phyloP scores from a whole-genome alignment of 2,113 vertebrate genomes.

The Procavia capensis region DNA sequence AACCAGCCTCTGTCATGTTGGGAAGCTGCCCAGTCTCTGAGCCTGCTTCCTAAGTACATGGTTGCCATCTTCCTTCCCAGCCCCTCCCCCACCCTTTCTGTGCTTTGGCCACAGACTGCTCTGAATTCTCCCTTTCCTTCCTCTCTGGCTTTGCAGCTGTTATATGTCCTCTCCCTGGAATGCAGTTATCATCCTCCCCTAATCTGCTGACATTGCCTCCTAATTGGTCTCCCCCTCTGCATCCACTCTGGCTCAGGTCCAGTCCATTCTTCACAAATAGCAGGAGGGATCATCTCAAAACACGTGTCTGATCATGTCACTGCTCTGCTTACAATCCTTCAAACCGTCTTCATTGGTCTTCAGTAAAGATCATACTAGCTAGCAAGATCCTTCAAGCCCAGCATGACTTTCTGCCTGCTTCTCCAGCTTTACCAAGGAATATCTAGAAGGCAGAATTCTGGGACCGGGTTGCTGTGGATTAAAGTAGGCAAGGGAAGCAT shows the following conservation, averaged over 20 bases:
- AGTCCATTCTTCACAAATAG: slow-evolving; percentile 7
- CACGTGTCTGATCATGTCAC: not conserved
- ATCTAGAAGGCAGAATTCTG: not conserved
- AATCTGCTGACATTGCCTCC: not conserved
- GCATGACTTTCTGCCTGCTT: not conserved
- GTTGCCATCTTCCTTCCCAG: not conserved
- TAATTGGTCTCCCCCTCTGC: not conserved
- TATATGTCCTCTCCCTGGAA: slow-evolving; percentile 11
- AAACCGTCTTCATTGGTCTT: slow-evolving; percentile 18
- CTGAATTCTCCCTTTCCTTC: slow-evolving; percentile 16
- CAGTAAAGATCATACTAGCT: slow-evolving; percentile 48
- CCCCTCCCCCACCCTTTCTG: not conserved
- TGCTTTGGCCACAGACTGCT: not conserved
- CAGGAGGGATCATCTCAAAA: not conserved
- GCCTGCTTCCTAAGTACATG: not conserved
- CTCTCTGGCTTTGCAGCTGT: slow-evolving; percentile 32
- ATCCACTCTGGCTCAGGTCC: not conserved
- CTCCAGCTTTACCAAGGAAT: not conserved
- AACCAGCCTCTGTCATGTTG: not conserved
- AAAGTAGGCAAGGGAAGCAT: not conserved
- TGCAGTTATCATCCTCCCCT: not conserved
- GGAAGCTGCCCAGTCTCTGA: not conserved
- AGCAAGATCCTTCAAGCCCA: not conserved
- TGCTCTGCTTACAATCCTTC: not conserved
- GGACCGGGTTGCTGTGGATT: not conserved